Conservation (phyloP, 2,797 vertebrate species). For the Bradypodion ventrale region DNA sequence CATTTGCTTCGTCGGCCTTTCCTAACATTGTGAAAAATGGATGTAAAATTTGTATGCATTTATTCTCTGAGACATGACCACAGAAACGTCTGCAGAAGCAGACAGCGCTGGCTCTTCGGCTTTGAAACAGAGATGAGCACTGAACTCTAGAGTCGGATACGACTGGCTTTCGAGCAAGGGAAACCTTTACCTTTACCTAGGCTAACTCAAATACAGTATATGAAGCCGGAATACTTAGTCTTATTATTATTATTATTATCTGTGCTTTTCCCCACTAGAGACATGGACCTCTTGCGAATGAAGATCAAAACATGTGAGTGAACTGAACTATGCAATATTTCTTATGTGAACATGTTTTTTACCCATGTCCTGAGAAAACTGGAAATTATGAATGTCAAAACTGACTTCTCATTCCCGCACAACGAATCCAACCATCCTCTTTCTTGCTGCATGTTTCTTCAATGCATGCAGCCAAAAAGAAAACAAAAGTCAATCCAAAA, state of each 20-base stretch:
- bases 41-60: neutral
- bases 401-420: neutral
- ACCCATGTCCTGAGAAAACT: neutral
- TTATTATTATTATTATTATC: neutral
- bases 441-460: neutral
- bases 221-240: too few relatives aligned
- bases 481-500: neutral
- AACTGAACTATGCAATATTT: neutral
- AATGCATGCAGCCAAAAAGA: neutral
- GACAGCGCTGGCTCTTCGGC: too few relatives aligned
- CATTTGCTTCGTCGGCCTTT: neutral
- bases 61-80: neutral
- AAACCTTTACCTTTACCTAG: too few relatives aligned
- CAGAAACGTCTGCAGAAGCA: neutral
- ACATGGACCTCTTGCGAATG: neutral
- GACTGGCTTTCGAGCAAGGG: too few relatives aligned
- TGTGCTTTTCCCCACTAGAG: neutral
- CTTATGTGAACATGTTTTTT: neutral
- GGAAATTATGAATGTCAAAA: neutral
- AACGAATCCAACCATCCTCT: too few relatives aligned
- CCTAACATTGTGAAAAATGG: neutral
- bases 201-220: neutral
- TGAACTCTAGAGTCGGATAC: too few relatives aligned
- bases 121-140: too few relatives aligned
- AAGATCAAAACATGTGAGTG: neutral